Conservation (phyloP, 2,888 invertebrate genomes). For the Arge pagana region DNA sequence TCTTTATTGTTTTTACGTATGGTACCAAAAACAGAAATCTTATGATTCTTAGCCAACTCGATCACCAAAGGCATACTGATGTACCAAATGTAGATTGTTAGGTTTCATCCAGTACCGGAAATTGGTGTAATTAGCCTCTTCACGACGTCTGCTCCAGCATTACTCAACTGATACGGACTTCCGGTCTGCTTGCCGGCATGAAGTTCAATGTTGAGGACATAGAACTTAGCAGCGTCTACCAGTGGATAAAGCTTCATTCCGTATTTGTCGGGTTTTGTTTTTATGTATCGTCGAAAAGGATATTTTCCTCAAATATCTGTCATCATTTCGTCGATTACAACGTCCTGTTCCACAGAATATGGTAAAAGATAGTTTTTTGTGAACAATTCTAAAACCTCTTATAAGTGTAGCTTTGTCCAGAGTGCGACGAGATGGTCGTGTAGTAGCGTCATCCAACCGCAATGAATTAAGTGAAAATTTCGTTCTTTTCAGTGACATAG, state of each 20-base stretch:
- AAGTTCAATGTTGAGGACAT: constrained; percentile 38
- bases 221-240: constrained; percentile 27
- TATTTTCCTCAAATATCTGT: constrained; percentile 26
- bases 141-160: constrained; percentile 39
- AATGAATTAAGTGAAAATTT: constrained; percentile 8
- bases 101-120: constrained; percentile 36
- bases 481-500: constrained; percentile 20
- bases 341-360: constrained; percentile 20
- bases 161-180: constrained; percentile 36
- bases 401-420: constrained; percentile 28
- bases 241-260: constrained; percentile 29
- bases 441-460: constrained; percentile 19
- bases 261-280: constrained; percentile 28
- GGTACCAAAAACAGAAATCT: constrained; percentile 33
- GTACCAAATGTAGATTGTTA: constrained; percentile 44
- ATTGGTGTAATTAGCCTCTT: constrained; percentile 35
- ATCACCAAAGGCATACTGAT: constrained; percentile 37
- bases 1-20: constrained; percentile 33
- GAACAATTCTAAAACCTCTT: constrained; percentile 20
- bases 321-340: constrained; percentile 28
- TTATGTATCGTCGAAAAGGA: constrained; percentile 26
- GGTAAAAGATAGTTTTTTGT: constrained; percentile 15
- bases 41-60: constrained; percentile 32
- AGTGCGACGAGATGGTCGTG: constrained; percentile 16
- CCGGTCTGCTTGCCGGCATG: constrained; percentile 40